Percentiles rank a stretch among this genome's conserved stretches.
These are phyloP conservation scores for Ceraclea dissimilis DNA, from an alignment of 2,888 invertebrate species.

Conservation along the genomic window DNA sequence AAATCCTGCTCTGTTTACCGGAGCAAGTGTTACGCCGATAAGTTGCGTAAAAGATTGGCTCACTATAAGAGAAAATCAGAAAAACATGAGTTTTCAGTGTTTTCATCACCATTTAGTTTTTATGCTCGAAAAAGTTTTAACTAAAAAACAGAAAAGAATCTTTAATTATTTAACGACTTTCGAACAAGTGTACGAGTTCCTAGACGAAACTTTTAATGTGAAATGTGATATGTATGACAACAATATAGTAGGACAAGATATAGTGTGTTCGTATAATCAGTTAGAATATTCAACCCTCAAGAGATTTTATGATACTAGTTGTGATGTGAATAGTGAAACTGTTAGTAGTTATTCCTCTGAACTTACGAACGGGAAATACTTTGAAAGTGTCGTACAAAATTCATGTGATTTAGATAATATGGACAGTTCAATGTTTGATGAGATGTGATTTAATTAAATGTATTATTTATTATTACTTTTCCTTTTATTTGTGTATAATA, in stretches of 20 bases:
- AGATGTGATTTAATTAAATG: not conserved
- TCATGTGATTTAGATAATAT: conserved; percentile 38
- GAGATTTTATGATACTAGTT: conserved; percentile 10
- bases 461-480: not conserved
- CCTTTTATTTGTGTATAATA: no score
- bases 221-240: conserved; percentile 31
- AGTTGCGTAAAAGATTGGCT: conserved; percentile 80
- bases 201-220: conserved; percentile 51
- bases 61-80: conserved; percentile 54
- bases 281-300: conserved; percentile 15
- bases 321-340: conserved; percentile 30
- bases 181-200: conserved; percentile 61
- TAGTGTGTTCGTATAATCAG: conserved; percentile 19
- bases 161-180: conserved; percentile 73
- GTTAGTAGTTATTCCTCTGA: conserved; percentile 38
- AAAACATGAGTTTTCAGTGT: conserved; percentile 68
- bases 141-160: conserved; percentile 60
- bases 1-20: conserved; percentile 87
- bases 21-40: conserved; percentile 59
- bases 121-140: conserved; percentile 82
- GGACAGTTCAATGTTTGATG: conserved; percentile 40
- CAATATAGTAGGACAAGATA: conserved; percentile 27
- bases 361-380: conserved; percentile 39
- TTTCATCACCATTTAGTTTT: conserved; percentile 96
- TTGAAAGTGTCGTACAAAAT: conserved; percentile 34